Conservation (phyloP, 2,888 invertebrate genomes). For the Nemotelus nigrinus region DNA sequence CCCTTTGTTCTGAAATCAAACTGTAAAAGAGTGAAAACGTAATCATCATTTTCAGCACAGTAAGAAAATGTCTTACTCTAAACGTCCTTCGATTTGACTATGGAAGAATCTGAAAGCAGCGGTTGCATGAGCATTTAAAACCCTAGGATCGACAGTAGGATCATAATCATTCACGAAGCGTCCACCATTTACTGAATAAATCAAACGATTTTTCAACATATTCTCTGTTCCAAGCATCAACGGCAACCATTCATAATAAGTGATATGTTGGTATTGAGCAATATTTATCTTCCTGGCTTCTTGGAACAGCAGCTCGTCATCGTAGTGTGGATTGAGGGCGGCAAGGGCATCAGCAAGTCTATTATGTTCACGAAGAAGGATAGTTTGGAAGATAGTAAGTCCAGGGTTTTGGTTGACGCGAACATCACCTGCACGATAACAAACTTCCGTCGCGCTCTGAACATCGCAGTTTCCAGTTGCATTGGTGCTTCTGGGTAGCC, state of each 20-base stretch:
- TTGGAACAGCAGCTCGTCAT: conserved; percentile 67
- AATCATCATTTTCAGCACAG: not conserved
- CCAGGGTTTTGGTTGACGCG: conserved; percentile 67
- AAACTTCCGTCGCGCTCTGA: conserved; percentile 73
- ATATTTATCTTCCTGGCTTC: conserved; percentile 67
- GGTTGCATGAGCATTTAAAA: conserved; percentile 72
- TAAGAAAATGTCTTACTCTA: conserved; percentile 61
- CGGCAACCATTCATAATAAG: conserved; percentile 68
- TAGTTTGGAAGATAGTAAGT: conserved; percentile 65
- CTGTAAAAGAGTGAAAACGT: conserved; percentile 54
- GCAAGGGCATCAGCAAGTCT: conserved; percentile 64
- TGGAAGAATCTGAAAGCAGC: conserved; percentile 75
- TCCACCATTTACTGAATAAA: conserved; percentile 59
- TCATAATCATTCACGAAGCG: conserved; percentile 67
- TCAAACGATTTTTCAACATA: conserved; percentile 64
- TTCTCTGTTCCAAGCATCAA: conserved; percentile 65
- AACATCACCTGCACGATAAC: conserved; percentile 75
- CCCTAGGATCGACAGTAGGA: conserved; percentile 67
- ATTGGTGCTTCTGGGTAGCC: conserved; percentile 77
- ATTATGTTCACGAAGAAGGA: conserved; percentile 67
- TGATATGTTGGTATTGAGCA: conserved; percentile 67
- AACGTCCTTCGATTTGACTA: conserved; percentile 68
- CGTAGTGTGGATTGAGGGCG: conserved; percentile 67
- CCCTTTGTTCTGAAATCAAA: conserved; percentile 64
- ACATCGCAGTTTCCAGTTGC: conserved; percentile 76